phyloP scores from a whole-genome alignment of 2,888 invertebrate species.

The Rhagonycha fulva region DNA sequence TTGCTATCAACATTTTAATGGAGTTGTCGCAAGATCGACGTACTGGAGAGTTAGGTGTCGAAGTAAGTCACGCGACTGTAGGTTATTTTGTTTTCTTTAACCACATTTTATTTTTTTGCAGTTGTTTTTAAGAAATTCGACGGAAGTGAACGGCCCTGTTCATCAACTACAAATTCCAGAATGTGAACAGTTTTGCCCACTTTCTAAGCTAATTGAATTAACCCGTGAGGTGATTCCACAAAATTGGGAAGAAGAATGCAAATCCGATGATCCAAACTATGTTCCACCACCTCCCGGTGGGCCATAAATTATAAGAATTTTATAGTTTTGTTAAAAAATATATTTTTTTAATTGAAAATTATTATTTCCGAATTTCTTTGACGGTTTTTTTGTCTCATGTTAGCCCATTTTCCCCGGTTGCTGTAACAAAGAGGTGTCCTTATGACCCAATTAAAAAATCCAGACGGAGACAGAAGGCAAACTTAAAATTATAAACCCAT shows the following conservation, averaged over 20 bases:
- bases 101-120: constrained; percentile 43
- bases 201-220: constrained; percentile 60
- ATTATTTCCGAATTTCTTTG: too few species aligned
- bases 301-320: constrained; percentile 47
- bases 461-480: too few species aligned
- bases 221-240: constrained; percentile 59
- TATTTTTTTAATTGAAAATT: too few species aligned
- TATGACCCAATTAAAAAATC: too few species aligned
- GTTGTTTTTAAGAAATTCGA: constrained; percentile 63
- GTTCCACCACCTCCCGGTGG: constrained; percentile 58
- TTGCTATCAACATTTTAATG: constrained; percentile 66
- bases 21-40: constrained; percentile 63
- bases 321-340: background rate
- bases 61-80: constrained; percentile 48
- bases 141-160: constrained; percentile 53
- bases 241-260: constrained; percentile 60
- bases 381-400: too few species aligned
- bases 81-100: background rate
- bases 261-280: constrained; percentile 59
- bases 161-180: constrained; percentile 64
- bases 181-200: constrained; percentile 65
- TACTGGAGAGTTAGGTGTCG: constrained; percentile 58
- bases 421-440: too few species aligned
- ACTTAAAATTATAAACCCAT: too few species aligned
- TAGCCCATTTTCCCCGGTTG: too few species aligned